Percentiles rank a stretch among this genome's conserved stretches.
phyloP scores from a whole-genome alignment of 2,888 invertebrate genomes.

The Morpho achilles region DNA sequence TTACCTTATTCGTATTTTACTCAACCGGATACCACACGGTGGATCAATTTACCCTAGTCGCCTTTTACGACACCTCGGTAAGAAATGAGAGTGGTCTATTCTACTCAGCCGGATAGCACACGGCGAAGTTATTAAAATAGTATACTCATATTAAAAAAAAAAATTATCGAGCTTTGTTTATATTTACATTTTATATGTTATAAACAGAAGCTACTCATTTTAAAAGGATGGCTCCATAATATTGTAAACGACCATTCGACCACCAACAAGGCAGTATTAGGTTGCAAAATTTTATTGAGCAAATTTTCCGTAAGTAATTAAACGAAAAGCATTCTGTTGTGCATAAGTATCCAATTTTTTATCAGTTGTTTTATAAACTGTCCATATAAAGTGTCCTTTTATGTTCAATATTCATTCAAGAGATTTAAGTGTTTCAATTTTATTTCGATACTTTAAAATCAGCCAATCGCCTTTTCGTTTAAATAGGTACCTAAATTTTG shows the following conservation, averaged over 20 bases:
- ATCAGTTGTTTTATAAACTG: slow-evolving; percentile 41
- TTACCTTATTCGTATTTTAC: too few relatives aligned
- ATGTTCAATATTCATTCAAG: slow-evolving; percentile 1
- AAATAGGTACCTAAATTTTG: too few relatives aligned
- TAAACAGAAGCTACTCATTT: slow-evolving; percentile 1
- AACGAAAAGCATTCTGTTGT: slow-evolving; percentile 47
- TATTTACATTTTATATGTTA: neutral
- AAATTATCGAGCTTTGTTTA: neutral
- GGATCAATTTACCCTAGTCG: too few relatives aligned
- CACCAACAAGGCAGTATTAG: slow-evolving; percentile 11
- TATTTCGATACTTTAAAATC: too few relatives aligned
- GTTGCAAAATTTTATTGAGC: slow-evolving; percentile 30
- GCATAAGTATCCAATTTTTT: slow-evolving; percentile 40
- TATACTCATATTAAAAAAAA: neutral
- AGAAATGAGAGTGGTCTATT: too few relatives aligned
- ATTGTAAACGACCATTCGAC: neutral
- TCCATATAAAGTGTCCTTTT: slow-evolving; percentile 19
- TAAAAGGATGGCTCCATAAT: slow-evolving; percentile 2
- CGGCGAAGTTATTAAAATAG: too few relatives aligned
- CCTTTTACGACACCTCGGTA: too few relatives aligned
- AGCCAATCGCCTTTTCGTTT: too few relatives aligned
- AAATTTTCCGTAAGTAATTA: slow-evolving; percentile 40
- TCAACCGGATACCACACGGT: too few relatives aligned
- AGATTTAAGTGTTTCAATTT: slow-evolving; percentile 7
- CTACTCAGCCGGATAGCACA: too few relatives aligned